Evolutionary conservation across 2,888 invertebrate genomes (phyloP).

Genomic region (Mesopsocus fuscifrons): DNA sequence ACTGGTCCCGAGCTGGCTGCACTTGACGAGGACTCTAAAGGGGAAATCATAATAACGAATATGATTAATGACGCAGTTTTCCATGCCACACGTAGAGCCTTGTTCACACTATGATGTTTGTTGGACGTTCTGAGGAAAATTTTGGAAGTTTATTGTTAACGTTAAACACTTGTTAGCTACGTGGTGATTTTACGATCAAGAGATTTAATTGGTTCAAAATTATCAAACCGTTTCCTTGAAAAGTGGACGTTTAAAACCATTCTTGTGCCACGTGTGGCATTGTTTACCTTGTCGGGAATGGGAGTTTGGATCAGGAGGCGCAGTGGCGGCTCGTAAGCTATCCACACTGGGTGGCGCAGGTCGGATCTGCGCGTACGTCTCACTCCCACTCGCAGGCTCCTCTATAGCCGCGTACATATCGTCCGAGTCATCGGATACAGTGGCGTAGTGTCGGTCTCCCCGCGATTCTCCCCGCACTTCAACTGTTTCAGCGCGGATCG

Average conservation of each 20-base stretch:
- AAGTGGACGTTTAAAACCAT: too few relatives aligned
- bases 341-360: slow-evolving; percentile 42
- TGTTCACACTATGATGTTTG: too few relatives aligned
- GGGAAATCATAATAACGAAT: not conserved
- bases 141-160: not conserved
- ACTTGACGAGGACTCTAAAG: slow-evolving; percentile 47
- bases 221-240: too few relatives aligned
- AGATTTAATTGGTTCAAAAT: too few relatives aligned
- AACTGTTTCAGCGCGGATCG: slow-evolving; percentile 46
- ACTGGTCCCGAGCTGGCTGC: slow-evolving; percentile 51
- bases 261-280: too few relatives aligned
- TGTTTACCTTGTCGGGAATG: slow-evolving; percentile 2
- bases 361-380: slow-evolving; percentile 80
- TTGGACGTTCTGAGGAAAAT: too few relatives aligned
- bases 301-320: not conserved
- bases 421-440: slow-evolving; percentile 80
- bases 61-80: too few relatives aligned
- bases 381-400: slow-evolving; percentile 63
- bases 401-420: slow-evolving; percentile 85
- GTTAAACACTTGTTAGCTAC: too few relatives aligned
- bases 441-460: slow-evolving; percentile 62
- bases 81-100: too few relatives aligned
- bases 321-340: slow-evolving; percentile 34
- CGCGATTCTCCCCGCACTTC: slow-evolving; percentile 20
- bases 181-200: too few relatives aligned